These are phyloP conservation scores for Nymphalis polychloros DNA, from an alignment of 2,888 invertebrate genomes.

Conservation along the genomic window DNA sequence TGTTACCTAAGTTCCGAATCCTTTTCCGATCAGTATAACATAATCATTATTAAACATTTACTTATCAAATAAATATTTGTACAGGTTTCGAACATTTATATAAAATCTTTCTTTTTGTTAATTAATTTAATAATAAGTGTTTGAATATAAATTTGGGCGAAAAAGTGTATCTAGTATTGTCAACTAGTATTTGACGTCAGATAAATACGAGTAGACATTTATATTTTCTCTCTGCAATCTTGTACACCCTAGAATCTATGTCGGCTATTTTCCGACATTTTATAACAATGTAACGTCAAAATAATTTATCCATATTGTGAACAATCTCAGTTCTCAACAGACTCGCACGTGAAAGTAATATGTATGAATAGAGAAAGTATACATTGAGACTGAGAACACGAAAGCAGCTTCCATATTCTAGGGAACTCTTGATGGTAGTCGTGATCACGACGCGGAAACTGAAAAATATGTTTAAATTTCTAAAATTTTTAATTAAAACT, in stretches of 20 bases:
- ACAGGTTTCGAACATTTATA: too few relatives aligned
- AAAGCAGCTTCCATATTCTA: conserved; percentile 37
- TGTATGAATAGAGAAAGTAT: conserved; percentile 77
- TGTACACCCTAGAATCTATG: conserved; percentile 23
- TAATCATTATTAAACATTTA: too few relatives aligned
- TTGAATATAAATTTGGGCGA: too few relatives aligned
- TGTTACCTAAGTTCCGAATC: too few relatives aligned
- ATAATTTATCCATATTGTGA: conserved; percentile 54
- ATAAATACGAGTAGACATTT: neutral
- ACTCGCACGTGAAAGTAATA: conserved; percentile 64
- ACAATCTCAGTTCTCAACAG: conserved; percentile 62
- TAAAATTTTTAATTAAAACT: conserved; percentile 31
- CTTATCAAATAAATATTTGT: too few relatives aligned
- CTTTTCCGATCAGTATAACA: too few relatives aligned
- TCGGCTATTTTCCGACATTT: conserved; percentile 47
- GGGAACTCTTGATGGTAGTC: conserved; percentile 14
- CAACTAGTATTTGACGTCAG: neutral
- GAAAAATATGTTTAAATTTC: conserved; percentile 22
- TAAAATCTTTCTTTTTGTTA: too few relatives aligned
- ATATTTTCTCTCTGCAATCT: conserved; percentile 24
- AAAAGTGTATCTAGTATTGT: neutral
- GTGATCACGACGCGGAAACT: conserved; percentile 26
- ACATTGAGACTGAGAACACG: conserved; percentile 46
- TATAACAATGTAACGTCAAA: conserved; percentile 59
- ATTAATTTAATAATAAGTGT: too few relatives aligned